Percentiles rank a stretch among this genome's conserved stretches.
Evolutionary conservation across 2,113 vertebrate genomes (phyloP).

Genomic region (Eonycteris spelaea): DNA sequence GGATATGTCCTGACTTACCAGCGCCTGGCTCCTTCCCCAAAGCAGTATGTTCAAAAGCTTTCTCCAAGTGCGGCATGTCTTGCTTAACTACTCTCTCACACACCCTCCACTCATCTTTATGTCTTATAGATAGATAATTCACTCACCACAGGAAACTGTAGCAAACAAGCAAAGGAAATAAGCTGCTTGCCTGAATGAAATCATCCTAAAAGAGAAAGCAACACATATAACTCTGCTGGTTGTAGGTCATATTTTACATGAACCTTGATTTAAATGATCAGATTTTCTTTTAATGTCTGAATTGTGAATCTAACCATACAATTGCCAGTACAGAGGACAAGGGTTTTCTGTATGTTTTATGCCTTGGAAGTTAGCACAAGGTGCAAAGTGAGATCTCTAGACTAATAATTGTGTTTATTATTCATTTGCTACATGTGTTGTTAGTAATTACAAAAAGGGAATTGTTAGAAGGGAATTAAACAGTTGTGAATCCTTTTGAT

Average conservation of each 20-base stretch:
- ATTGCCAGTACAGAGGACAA: not conserved
- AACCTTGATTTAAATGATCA: not conserved
- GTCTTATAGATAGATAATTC: not conserved
- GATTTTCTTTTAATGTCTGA: not conserved
- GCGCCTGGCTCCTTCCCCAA: not conserved
- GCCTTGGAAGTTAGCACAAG: not conserved
- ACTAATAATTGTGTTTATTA: not conserved
- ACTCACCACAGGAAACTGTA: slow-evolving; percentile 69
- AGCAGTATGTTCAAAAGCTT: not conserved
- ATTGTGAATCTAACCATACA: not conserved
- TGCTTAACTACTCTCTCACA: not conserved
- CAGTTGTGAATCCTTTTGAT: not conserved
- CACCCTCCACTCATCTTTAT: not conserved
- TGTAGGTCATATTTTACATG: not conserved
- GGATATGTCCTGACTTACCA: not conserved
- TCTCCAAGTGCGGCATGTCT: not conserved
- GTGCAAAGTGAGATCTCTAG: not conserved
- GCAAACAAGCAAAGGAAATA: slow-evolving; percentile 57
- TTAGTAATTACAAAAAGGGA: not conserved
- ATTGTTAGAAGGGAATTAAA: not conserved
- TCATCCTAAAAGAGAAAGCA: slow-evolving; percentile 65
- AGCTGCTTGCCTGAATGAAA: not conserved
- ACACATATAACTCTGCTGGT: not conserved
- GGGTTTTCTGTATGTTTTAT: not conserved
- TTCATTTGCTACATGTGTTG: not conserved